Evolutionary conservation across 2,888 invertebrate genomes (phyloP).

Genomic region (Fabriciana adippe): DNA sequence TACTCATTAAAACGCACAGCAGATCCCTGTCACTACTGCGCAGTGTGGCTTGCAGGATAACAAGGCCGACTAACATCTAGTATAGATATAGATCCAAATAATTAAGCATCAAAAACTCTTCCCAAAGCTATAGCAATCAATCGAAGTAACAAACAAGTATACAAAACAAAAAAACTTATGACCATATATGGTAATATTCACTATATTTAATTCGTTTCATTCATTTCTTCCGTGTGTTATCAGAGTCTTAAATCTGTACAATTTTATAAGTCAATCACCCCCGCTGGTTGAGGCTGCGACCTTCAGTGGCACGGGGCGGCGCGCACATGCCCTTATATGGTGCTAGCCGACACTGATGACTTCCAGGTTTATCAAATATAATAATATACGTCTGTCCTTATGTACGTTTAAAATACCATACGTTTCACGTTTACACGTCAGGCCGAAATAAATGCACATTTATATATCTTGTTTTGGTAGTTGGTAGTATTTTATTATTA

Average conservation of each 20-base stretch:
- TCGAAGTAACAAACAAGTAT: too few species aligned
- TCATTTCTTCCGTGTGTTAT: constrained; percentile 59
- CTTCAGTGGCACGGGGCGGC: constrained; percentile 56
- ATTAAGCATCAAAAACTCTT: too few species aligned
- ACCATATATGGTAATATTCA: constrained; percentile 33
- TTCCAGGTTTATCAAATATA: constrained; percentile 51
- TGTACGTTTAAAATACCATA: background rate
- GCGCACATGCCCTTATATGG: constrained; percentile 59
- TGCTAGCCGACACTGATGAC: constrained; percentile 40
- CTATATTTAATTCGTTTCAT: constrained; percentile 38
- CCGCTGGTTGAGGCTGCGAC: constrained; percentile 49
- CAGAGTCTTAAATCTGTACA: constrained; percentile 61
- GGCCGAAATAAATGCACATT: too few species aligned
- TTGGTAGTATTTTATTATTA: too few species aligned
- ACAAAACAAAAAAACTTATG: background rate
- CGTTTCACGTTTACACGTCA: background rate
- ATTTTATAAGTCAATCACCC: constrained; percentile 73
- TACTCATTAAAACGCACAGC: too few species aligned
- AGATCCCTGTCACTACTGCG: too few species aligned
- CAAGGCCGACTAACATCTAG: too few species aligned
- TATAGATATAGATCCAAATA: too few species aligned
- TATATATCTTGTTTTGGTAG: too few species aligned
- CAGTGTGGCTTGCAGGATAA: too few species aligned
- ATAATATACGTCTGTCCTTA: constrained; percentile 4
- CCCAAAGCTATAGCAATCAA: too few species aligned